Evolutionary conservation across 2,113 vertebrate genomes (phyloP).

Genomic region (Hydrochoerus hydrochaeris): DNA sequence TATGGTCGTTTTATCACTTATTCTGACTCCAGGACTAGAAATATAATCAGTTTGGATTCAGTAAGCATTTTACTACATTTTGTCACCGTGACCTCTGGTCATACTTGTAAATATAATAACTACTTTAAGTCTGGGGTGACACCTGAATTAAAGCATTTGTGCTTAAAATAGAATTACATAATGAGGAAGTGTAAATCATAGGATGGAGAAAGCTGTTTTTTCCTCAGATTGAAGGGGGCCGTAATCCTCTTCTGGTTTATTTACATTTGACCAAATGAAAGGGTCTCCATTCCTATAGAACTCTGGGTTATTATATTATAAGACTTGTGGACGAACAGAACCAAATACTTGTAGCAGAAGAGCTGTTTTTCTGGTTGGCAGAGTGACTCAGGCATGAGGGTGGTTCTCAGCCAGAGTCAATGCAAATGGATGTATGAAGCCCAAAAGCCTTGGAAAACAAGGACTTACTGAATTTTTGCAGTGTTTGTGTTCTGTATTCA

Average conservation of each 20-base stretch:
- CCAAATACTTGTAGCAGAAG: not conserved
- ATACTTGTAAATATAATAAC: constrained; percentile 34
- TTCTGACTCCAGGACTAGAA: constrained; percentile 30
- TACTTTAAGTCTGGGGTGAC: constrained; percentile 32
- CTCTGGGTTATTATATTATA: not conserved
- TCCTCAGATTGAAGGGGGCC: constrained; percentile 1
- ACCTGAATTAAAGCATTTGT: constrained; percentile 46
- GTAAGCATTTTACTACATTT: constrained; percentile 64
- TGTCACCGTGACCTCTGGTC: constrained; percentile 26
- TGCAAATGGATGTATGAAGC: not conserved
- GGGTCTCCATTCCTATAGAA: not conserved
- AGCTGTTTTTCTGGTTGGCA: constrained; percentile 18
- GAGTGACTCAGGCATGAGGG: not conserved
- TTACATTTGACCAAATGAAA: constrained; percentile 47
- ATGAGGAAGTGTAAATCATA: constrained; percentile 39
- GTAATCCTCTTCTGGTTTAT: constrained; percentile 30
- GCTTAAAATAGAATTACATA: constrained; percentile 55
- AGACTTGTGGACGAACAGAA: constrained; percentile 1
- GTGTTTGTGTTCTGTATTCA: not conserved
- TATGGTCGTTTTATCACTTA: constrained; percentile 35
- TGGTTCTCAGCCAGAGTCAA: not conserved
- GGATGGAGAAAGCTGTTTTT: constrained; percentile 19
- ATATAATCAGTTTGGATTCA: constrained; percentile 36
- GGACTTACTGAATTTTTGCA: constrained; percentile 9
- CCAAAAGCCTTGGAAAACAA: constrained; percentile 28